A percentile compares a stretch with the other conserved stretches of the same genome.
Conservation (phyloP, 2,113 vertebrate genomes). For the Plecturocebus donacophilus region DNA sequence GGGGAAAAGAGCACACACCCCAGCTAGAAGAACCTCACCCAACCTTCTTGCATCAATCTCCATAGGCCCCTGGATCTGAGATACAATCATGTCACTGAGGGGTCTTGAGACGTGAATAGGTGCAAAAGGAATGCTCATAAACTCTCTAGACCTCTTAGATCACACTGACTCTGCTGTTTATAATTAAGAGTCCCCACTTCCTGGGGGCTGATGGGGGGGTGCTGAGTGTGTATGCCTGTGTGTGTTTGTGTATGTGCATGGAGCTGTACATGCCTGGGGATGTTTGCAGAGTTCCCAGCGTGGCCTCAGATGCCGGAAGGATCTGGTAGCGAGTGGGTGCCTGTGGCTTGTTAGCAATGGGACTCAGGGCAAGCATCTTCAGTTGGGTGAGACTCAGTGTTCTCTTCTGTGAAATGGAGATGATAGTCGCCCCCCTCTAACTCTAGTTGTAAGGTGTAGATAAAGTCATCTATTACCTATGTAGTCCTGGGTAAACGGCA, state of each 20-base stretch:
- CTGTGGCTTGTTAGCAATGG: background rate
- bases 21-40: background rate
- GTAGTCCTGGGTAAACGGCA: background rate
- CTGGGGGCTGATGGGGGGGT: background rate
- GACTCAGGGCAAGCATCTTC: background rate
- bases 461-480: background rate
- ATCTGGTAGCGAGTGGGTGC: background rate
- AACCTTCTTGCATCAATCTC: background rate
- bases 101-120: constrained; percentile 9
- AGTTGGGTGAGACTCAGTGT: background rate
- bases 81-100: background rate
- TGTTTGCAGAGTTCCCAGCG: background rate
- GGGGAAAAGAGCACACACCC: background rate
- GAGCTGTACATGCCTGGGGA: background rate
- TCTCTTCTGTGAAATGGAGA: background rate
- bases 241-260: background rate
- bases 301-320: background rate
- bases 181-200: background rate
- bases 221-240: background rate
- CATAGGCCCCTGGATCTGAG: background rate
- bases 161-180: background rate
- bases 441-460: background rate
- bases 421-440: accelerated
- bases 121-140: constrained; percentile 56
- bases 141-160: constrained; percentile 14